Percentiles rank a stretch among this genome's conserved stretches.
phyloP scores from a whole-genome alignment of 2,113 vertebrate genomes.

The Chrysemys picta region DNA sequence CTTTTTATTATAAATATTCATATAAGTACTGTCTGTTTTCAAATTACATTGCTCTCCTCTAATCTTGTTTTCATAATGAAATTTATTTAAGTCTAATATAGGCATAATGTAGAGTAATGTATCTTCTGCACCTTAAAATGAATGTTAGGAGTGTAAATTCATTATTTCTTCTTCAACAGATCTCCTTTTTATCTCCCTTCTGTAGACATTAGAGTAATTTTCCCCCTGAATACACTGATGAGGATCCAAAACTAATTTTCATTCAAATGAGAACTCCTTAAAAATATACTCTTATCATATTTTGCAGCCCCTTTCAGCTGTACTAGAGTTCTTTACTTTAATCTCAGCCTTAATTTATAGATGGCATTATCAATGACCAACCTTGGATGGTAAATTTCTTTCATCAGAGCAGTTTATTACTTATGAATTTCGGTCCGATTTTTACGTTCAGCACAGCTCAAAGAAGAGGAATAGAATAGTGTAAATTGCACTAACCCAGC shows the following conservation, averaged over 20 bases:
- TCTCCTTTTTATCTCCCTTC: conserved; percentile 73
- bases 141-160: conserved; percentile 73
- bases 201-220: conserved; percentile 66
- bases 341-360: conserved; percentile 8
- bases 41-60: conserved; percentile 68
- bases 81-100: conserved; percentile 79
- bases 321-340: not conserved
- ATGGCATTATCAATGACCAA: not conserved
- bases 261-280: conserved; percentile 66
- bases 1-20: conserved; percentile 68
- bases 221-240: conserved; percentile 70
- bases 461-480: not conserved
- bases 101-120: conserved; percentile 76
- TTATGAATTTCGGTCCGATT: fast-evolving
- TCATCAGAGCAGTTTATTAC: fast-evolving
- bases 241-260: conserved; percentile 75
- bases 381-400: not conserved
- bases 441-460: not conserved
- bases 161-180: conserved; percentile 70
- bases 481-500: fast-evolving
- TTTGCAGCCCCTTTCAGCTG: conserved; percentile 11
- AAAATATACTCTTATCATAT: conserved; percentile 52
- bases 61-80: conserved; percentile 78
- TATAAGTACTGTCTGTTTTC: conserved; percentile 66
- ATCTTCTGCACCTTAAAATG: conserved; percentile 65